Percentiles rank a stretch among this genome's conserved stretches.
Evolutionary conservation across 2,888 invertebrate genomes (phyloP).

Genomic region (Lasioglossum vierecki): DNA sequence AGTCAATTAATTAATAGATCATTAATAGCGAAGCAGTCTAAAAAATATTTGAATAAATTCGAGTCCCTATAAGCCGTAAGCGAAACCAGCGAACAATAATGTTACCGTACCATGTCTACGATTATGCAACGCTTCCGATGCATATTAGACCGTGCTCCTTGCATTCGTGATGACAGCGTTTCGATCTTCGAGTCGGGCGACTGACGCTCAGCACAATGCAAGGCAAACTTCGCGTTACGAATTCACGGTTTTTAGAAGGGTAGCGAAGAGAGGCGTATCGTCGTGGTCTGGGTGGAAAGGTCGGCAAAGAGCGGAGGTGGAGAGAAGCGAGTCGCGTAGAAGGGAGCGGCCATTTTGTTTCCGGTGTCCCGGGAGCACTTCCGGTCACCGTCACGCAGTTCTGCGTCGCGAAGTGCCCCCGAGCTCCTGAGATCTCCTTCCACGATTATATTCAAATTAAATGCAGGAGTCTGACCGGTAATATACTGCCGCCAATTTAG

Average conservation of each 20-base stretch:
- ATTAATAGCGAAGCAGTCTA: no score
- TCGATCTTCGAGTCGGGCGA: constrained; percentile 34
- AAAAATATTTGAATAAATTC: constrained; percentile 33
- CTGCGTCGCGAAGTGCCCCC: constrained; percentile 78
- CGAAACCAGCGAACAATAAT: background rate
- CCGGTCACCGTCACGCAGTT: constrained; percentile 83
- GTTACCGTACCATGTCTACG: background rate
- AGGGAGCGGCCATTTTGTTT: constrained; percentile 81
- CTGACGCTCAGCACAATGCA: constrained; percentile 73
- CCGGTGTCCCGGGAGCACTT: constrained; percentile 83
- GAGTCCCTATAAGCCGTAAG: constrained; percentile 6
- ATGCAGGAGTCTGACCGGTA: constrained; percentile 82
- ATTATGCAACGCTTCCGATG: no score
- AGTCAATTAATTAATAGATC: no score
- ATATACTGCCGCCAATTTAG: constrained; percentile 84
- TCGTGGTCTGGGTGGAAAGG: constrained; percentile 46
- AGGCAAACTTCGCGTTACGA: constrained; percentile 75
- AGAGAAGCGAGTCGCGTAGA: constrained; percentile 61
- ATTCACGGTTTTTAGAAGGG: constrained; percentile 66
- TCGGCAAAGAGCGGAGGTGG: constrained; percentile 48
- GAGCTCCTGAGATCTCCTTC: constrained; percentile 81
- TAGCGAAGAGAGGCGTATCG: constrained; percentile 35
- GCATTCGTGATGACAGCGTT: constrained; percentile 24
- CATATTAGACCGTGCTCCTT: background rate
- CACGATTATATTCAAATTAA: constrained; percentile 84